These are phyloP conservation scores for Drosophila seclusa DNA, from an alignment of 2,888 invertebrate species.

Conservation along the genomic window DNA sequence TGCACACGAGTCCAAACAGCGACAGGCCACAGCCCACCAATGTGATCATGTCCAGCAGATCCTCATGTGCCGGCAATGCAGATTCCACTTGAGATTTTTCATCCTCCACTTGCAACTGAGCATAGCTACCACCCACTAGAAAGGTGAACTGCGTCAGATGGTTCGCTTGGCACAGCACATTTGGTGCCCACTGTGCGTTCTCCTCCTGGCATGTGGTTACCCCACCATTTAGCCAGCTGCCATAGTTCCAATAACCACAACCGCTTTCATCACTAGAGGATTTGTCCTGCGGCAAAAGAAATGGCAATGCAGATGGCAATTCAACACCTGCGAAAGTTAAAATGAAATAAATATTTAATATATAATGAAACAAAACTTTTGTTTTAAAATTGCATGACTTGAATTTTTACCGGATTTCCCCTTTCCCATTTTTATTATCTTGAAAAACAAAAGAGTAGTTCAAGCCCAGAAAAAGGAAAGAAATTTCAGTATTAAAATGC, in stretches of 20 bases:
- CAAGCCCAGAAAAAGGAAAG: background rate
- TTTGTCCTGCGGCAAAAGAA: conserved; percentile 83
- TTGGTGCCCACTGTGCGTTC: conserved; percentile 11
- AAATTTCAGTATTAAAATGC: background rate
- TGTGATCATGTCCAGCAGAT: conserved; percentile 87
- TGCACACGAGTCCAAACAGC: conserved; percentile 87
- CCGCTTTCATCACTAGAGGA: conserved; percentile 57
- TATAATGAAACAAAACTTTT: background rate
- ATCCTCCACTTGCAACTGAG: conserved; percentile 44
- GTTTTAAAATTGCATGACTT: background rate
- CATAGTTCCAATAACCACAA: conserved; percentile 88
- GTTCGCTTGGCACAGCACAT: conserved; percentile 86
- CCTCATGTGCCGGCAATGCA: conserved; percentile 81
- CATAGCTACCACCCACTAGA: conserved; percentile 83
- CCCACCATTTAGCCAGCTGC: conserved; percentile 87
- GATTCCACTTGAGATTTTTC: conserved; percentile 38
- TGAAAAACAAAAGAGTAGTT: background rate
- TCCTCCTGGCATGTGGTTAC: conserved; percentile 75
- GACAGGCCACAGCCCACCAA: conserved; percentile 87
- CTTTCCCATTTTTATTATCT: background rate
- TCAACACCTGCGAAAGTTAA: conserved; percentile 74
- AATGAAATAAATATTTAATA: background rate
- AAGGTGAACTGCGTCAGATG: conserved; percentile 88
- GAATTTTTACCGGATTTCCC: background rate
- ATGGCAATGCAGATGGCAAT: conserved; percentile 86